Base-by-base conservation (phyloP, 2,888 invertebrate species). In the Tetanocera ferruginea region DNA sequence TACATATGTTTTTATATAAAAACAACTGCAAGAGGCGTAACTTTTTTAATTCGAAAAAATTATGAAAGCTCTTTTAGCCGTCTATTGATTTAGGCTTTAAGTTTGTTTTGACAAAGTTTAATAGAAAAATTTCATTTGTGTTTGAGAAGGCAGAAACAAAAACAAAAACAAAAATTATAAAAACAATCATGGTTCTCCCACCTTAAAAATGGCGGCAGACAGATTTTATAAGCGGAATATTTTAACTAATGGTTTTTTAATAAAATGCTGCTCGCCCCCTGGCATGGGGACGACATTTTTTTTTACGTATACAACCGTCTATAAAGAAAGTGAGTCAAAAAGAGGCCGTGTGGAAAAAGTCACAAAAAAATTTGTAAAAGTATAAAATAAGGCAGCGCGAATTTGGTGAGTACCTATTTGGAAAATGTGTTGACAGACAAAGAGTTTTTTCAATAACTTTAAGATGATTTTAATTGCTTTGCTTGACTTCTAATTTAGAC, bases 221-320 rank as follows among this genome's bases (percentile, higher is more conserved):
- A 60, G 37, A 34, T 37, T 31, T 31, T 37, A 66, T 9, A 66
- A 66, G 17, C 31, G 31, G 23, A 31, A 57, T 52, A 19, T 34
- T 49, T 52, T 19, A 66, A 52, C 66, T 75, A 75, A 75, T 75
- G 75, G 52, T 19, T 66, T 75, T 75, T 75, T 75, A 75, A 75
- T 75, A 75, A 75, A 75, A 66, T 52, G 31, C 17, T 14, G 51
- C 51, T 37, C 71, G 34, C 52, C 55, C 55, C 37, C 28, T 57
- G 71, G 55, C 70, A 52, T 66, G 34, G n/a, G n/a, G 64, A 37
- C 60, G 28, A 57, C 55, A 19, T 55, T 9, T 55, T 57, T 60
- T 37, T 69, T 23, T 25, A 28, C n/a, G n/a, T n/a, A n/a, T n/a
- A n/a, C 62, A 28, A 28, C 1, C 1, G 28, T 0, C 0, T 60